Percentiles rank a stretch among this genome's conserved stretches.
phyloP scores from a whole-genome alignment of 2,113 vertebrate genomes.

The Pterocles orientalis region DNA sequence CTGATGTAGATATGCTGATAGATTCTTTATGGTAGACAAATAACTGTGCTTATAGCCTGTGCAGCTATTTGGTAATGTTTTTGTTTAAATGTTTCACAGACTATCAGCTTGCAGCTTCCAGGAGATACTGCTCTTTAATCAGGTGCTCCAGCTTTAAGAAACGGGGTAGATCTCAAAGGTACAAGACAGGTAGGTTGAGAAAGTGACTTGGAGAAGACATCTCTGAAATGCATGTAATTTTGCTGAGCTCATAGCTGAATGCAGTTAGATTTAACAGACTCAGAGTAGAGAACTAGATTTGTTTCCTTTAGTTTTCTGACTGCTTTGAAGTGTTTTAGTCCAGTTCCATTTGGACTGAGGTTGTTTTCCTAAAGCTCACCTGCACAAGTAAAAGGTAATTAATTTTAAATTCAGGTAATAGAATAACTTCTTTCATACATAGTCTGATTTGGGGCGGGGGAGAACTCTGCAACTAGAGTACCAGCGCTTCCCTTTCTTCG shows the following conservation, averaged over 20 bases:
- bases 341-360: not conserved
- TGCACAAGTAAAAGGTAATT: not conserved
- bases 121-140: conserved; percentile 36
- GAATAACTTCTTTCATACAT: not conserved
- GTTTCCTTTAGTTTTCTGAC: not conserved
- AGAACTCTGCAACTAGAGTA: not conserved
- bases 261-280: not conserved
- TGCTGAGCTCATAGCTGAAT: not conserved
- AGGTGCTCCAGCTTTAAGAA: conserved; percentile 71
- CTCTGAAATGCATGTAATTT: not conserved
- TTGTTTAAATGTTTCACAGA: conserved; percentile 64
- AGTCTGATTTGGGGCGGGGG: not conserved
- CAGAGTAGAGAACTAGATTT: not conserved
- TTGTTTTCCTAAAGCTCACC: not conserved
- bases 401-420: not conserved
- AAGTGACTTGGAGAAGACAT: not conserved
- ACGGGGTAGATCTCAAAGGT: conserved; percentile 74
- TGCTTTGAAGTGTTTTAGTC: not conserved
- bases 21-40: not conserved
- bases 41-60: not conserved
- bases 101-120: conserved; percentile 58
- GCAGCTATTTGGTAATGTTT: not conserved
- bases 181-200: conserved; percentile 69
- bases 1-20: not conserved
- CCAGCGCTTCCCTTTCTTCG: not conserved